Base-by-base conservation (phyloP, 1,140 invertebrate species). In the Drosophila repletoides region DNA sequence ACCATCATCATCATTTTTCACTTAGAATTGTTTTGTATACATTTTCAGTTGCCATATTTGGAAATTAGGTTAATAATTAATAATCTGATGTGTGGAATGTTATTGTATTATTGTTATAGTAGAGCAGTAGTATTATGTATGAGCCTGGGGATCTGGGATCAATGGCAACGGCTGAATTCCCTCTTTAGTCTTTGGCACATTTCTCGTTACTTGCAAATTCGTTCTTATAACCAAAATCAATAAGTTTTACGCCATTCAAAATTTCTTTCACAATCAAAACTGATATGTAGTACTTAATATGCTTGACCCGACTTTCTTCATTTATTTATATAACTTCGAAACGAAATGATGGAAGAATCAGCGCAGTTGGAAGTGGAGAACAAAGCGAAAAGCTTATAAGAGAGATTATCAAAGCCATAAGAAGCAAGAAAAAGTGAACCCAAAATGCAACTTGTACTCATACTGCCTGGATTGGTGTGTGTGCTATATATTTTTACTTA, bases 241-340 rank as follows among this genome's bases (percentile, higher is more conserved):
- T 24, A 24, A 17, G 21, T 33, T 14, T 36, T 34, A 24, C 5
- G 38, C 6, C 4, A 31, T 43, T 40, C 17, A 0, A 33, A 21
- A 41, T 10, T 28, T 26, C 24, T 31, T 26, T 66, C 63, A 66
- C 55, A 65, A 46, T 63, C 58, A 34, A 58, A 59, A 66, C 46
- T 71, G 67, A 71, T 71, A 71, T 71, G 67, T 71, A n/a, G n/a
- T n/a, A 65, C 61, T 40, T 41, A 29, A 65, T 65, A 65, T 65
- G 61, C 26, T 58, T 40, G 53, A 65, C 34, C 53, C 41, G 40
- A 59, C 40, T 22, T 19, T n/a, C 15, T 22, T 34, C 15, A 40
- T 21, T 21, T 48, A n/a, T 9, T 45, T 45, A 41, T 22, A 12
- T 21, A 41, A 41, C 22, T 53, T 53, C 28, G 51, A 22, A 24